Evolutionary conservation across 2,888 invertebrate genomes (phyloP), one percentile per base, ranked within the genome.

Genomic region (Schizotus pectinicornis): DNA sequence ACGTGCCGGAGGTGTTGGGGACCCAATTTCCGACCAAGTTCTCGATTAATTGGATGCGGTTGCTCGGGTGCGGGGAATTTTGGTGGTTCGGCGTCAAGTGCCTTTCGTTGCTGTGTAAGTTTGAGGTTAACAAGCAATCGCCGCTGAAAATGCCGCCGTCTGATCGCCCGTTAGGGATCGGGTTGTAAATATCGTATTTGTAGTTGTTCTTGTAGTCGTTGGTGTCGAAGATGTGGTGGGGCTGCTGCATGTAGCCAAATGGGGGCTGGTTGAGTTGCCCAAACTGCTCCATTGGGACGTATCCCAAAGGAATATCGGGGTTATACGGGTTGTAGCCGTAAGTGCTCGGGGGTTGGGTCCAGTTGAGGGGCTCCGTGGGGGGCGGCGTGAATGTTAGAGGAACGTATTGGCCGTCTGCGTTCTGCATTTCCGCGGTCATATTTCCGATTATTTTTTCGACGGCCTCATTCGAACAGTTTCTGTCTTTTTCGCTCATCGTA

Each of bases 21-120:
- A 85, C 85, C 85, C 89, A 88, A 74, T 89, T 89, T 7, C 88
- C 88, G 49, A 89, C 83, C 38, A 90, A 81, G 77, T 89, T 89
- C 69, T 89, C 89, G 56, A 90, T 83, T 61, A 89, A 81, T 67
- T 86, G 77, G 3, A 65, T 64, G 45, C 69, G 71, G 47, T 63
- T 58, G 11, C 42, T 39, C n/a, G 49, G 53, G 43, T 58, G 67
- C 35, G 65, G 65, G 8, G 65, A 12, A 22, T 63, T 36, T 7
- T 58, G 56, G n/a, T 61, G 63, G 45, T 67, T 63, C 5, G 22
- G 5, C 11, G 54, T 22, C 1, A 58, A 22, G 9, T 53, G 31
- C 54, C 58, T 47, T 46, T 61, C 45, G 31, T 50, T 14, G 9
- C 56, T 51, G 12, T 52, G 51, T 33, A 52, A 38, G 39, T 41